Evolutionary conservation across 2,797 vertebrate genomes (phyloP), one percentile per base, ranked within the genome.

Genomic region (Takifugu rubripes): DNA sequence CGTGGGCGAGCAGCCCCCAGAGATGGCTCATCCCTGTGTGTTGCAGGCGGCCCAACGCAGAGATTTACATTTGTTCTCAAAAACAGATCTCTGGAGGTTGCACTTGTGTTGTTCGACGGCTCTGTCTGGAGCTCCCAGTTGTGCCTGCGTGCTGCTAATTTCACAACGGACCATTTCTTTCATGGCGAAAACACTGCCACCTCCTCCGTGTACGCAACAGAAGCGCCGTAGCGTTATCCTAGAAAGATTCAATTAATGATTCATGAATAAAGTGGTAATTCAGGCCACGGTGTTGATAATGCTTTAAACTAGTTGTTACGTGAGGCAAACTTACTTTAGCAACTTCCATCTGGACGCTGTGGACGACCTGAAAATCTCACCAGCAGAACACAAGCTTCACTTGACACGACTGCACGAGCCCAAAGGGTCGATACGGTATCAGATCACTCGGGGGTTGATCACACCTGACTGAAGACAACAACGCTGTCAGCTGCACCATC

Each of bases 1-100:
- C 68, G 66, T 72, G 62, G 49, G 44, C 15, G 45, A 25, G 11
- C 0, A 33, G 63, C 33, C 75, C 46, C 42, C 0, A 50, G 81
- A 68, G 82, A 73, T 55, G 36, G 60, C 50, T 55, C 48, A 56
- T 75, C 64, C 75, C 75, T 64, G 52, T 71, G 68, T 63, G 69
- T 43, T 70, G 60, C 29, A 60, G 58, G 48, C 64, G 45, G 56
- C 17, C 25, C 6, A 50, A 26, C 64, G 42, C 48, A 58, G 31
- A 75, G 68, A 60, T 77, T 78, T 71, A 64, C 55, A 61, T 87
- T 81, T 63, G 61, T 52, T 80, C 68, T 68, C 40, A 60, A 62
- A 76, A 69, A 57, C 5, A 25, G 57, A 56, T 67, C 77, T 75
- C 77, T 46, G 50, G 66, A 68, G 77, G 73, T 17, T 10, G 25